These are phyloP conservation scores for Perdita meconis DNA, from an alignment of 2,888 invertebrate species.

Conservation along the genomic window DNA sequence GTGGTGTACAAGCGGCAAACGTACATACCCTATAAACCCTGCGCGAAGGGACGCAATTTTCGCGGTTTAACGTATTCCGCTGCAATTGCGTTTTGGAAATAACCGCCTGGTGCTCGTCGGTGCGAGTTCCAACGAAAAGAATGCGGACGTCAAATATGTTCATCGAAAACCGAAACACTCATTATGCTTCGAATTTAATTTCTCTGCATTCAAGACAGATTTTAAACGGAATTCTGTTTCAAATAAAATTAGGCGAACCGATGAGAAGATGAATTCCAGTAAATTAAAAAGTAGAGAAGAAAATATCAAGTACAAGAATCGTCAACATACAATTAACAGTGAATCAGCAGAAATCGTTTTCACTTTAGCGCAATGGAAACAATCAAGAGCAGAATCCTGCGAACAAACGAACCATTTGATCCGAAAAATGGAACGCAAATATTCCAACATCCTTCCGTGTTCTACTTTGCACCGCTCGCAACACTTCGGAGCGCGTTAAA, in stretches of 20 bases:
- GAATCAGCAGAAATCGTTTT: too few relatives aligned
- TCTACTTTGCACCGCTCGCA: background rate
- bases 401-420: too few relatives aligned
- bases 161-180: slow-evolving; percentile 4
- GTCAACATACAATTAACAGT: too few relatives aligned
- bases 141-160: slow-evolving; percentile 17
- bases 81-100: slow-evolving; percentile 64
- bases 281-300: too few relatives aligned
- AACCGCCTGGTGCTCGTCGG: slow-evolving; percentile 31
- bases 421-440: too few relatives aligned
- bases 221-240: slow-evolving; percentile 1
- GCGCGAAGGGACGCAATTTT: slow-evolving; percentile 60
- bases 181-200: background rate
- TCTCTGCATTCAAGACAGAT: background rate
- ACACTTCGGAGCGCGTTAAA: slow-evolving; percentile 6
- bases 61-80: slow-evolving; percentile 63
- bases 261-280: too few relatives aligned
- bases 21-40: slow-evolving; percentile 53
- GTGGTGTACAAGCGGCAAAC: slow-evolving; percentile 44
- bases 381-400: too few relatives aligned
- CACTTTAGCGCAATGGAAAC: too few relatives aligned
- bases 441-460: too few relatives aligned
- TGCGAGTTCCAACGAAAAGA: slow-evolving; percentile 32
- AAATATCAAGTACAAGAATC: too few relatives aligned
- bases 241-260: too few relatives aligned